Conservation (phyloP, 1,140 invertebrate species). For the Aethina tumida region DNA sequence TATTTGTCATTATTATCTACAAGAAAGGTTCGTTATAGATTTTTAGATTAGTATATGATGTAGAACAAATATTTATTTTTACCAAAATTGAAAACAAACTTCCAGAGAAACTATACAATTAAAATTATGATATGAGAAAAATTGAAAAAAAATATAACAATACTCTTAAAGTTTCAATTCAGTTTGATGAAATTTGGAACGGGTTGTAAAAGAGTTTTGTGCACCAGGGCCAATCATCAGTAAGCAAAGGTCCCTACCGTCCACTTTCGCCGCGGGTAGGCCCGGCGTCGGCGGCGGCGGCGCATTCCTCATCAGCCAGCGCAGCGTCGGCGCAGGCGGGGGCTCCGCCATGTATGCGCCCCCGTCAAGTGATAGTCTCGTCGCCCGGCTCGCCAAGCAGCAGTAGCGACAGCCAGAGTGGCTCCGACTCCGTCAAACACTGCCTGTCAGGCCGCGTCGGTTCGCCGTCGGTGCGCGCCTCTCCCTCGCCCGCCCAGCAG, state of each 20-base stretch:
- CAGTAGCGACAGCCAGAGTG: constrained; percentile 54
- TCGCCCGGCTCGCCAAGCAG: constrained; percentile 64
- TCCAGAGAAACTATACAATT: too few species aligned
- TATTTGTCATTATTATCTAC: too few species aligned
- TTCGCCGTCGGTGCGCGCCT: constrained; percentile 29
- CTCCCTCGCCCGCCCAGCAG: constrained; percentile 20
- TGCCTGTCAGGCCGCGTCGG: constrained; percentile 33
- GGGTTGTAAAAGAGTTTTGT: too few species aligned
- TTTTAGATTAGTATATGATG: too few species aligned
- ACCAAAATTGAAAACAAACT: too few species aligned
- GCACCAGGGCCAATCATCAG: constrained; percentile 51
- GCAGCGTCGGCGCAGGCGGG: constrained; percentile 17
- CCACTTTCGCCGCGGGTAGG: constrained; percentile 47
- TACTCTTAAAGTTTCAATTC: too few species aligned
- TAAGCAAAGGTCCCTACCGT: constrained; percentile 51
- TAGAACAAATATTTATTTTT: too few species aligned
- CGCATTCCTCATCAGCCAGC: too few species aligned
- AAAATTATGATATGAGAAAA: too few species aligned
- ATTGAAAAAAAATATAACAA: too few species aligned
- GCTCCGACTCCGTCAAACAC: constrained; percentile 57
- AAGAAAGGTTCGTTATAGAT: too few species aligned
- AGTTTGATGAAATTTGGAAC: too few species aligned
- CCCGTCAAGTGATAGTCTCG: constrained; percentile 60
- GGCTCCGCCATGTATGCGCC: constrained; percentile 33
- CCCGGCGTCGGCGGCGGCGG: constrained; percentile 18